Evolutionary conservation across 2,888 invertebrate species (phyloP), one percentile per base, ranked within the genome.

Genomic region (Alcis repandata): DNA sequence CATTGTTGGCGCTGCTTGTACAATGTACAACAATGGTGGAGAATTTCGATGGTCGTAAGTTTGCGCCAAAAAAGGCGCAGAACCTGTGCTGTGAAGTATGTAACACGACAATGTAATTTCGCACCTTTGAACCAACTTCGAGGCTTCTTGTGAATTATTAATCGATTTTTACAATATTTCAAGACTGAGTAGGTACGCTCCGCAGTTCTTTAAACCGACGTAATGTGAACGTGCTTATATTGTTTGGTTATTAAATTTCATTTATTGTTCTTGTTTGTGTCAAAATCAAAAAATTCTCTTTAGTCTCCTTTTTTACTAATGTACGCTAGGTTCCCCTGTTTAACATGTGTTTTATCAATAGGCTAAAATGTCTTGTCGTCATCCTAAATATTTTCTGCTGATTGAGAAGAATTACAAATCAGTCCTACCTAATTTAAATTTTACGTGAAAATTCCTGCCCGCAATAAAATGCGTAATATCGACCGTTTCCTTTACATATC

Each of bases 11-110:
- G 43, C 54, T 17, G 27, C 10, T 22, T 54, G 32, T 56, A 78
- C 82, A 79, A 77, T 71, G 67, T 38, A 58, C 74, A 80, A 80
- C 79, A 84, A 79, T 75, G 73, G 70, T 66, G 71, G 56, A 63
- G 71, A 71, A 74, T 69, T 70, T 73, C 61, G 69, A 70, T 40
- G 68, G 45, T 72, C 67, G 63, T 67, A 70, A 69, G 52, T 67
- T 63, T 67, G 64, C 41, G 48, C 52, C 52, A 32, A 69, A 71
- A 71, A 67, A 59, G 58, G 45, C 1, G 20, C 40, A 17, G 59
- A 27, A 45, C 59, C 54, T 43, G 43, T 27, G n/a, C 59, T 54
- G 56, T 27, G n/a, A 59, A 59, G 56, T 54, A 59, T 53, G 38
- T 60, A 67, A 70, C 62, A 67, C 69, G 66, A 68, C 63, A 63